A percentile compares a stretch with the other conserved stretches of the same genome.
Conservation (phyloP, 2,888 invertebrate genomes). For the Achlya flavicornis region DNA sequence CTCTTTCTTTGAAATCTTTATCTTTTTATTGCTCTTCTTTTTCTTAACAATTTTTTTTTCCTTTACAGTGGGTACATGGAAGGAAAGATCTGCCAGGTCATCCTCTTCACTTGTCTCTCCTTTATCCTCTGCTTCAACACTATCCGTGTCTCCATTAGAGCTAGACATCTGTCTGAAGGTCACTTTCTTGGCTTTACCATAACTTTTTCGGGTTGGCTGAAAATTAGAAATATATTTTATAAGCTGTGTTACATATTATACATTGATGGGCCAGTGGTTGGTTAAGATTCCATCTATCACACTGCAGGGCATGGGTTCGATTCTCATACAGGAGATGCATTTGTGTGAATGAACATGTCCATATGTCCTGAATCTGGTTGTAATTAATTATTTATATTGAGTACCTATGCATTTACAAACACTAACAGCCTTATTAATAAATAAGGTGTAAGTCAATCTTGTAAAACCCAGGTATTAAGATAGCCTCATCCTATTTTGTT, state of each 20-base stretch:
- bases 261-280: no score
- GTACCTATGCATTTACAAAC: no score
- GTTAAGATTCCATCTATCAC: no score
- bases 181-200: constrained; percentile 71
- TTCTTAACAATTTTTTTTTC: constrained; percentile 58
- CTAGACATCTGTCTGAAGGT: constrained; percentile 54
- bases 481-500: no score
- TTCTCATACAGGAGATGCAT: no score
- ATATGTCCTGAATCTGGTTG: no score
- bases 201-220: constrained; percentile 72
- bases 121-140: constrained; percentile 22
- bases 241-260: not conserved
- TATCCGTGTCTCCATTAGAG: constrained; percentile 49
- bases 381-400: no score
- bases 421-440: no score
- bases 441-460: no score
- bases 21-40: constrained; percentile 54
- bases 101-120: constrained; percentile 58
- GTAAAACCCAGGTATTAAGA: no score
- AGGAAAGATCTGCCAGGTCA: constrained; percentile 64
- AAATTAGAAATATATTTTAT: constrained; percentile 26
- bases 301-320: no score
- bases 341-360: no score
- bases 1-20: constrained; percentile 68
- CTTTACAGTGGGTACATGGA: constrained; percentile 57